These are phyloP conservation scores for Leptobrachium leishanense DNA, from an alignment of 2,113 vertebrate species.

Conservation along the genomic window DNA sequence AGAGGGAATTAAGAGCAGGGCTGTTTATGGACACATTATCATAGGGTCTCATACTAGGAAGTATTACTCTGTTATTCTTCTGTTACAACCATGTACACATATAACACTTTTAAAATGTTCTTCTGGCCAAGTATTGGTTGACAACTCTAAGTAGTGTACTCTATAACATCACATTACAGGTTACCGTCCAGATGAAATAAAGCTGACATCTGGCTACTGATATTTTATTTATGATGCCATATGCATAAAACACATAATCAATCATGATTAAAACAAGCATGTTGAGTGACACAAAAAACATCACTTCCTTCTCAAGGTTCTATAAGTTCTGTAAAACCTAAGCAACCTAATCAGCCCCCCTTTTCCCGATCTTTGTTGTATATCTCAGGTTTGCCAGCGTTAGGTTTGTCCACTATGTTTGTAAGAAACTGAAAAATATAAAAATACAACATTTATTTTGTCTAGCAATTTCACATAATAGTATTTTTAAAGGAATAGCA, in stretches of 20 bases:
- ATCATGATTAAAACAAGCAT: conserved; percentile 33
- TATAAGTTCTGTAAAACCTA: neutral
- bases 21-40: conserved; percentile 8
- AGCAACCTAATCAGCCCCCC: too few species aligned
- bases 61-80: neutral
- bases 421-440: too few species aligned
- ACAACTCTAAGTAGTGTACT: neutral
- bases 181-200: neutral
- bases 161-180: neutral
- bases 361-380: too few species aligned
- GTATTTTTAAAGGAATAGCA: too few species aligned
- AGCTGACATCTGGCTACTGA: conserved; percentile 3
- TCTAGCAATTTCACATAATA: too few species aligned
- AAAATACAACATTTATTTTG: too few species aligned
- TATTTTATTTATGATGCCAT: conserved; percentile 13
- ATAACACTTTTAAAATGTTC: neutral
- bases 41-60: neutral
- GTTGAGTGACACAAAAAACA: conserved; percentile 23
- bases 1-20: conserved; percentile 3
- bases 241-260: conserved; percentile 18
- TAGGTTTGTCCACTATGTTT: too few species aligned
- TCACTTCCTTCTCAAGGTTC: conserved; percentile 22
- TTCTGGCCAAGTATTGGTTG: neutral
- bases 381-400: too few species aligned
- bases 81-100: neutral